Base-by-base conservation (phyloP, 1,140 invertebrate species). In the Physella acuta region DNA sequence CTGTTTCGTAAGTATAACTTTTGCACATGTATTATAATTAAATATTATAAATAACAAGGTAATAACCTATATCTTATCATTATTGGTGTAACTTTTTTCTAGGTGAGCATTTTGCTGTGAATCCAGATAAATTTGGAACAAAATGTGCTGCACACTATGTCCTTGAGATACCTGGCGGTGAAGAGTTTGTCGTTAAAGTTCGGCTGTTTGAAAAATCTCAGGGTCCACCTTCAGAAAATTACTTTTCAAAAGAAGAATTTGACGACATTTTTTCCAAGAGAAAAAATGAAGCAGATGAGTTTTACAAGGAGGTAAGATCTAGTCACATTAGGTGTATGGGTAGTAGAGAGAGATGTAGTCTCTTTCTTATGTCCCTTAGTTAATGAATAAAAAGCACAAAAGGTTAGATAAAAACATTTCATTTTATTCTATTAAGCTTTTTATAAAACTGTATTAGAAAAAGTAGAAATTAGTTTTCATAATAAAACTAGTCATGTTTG, bases 131-230 rank as follows among this genome's bases (percentile, higher is more conserved):
- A n/a, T 51, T 59, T n/a, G 85, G 85, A 0, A 86, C 85, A 28
- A 86, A 86, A 72, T 82, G 81, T 75, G 82, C 79, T 4, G 81
- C 80, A 33, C 77, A 84, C 72, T 84, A 84, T 70, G 61, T 73
- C 3, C 58, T 85, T 16, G 75, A 70, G 17, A 72, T 85, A 14
- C 56, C 73, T n/a, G 73, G 79, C 3, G 82, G 82, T 1, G 71
- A 74, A 51, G 74, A 73, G 37, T 73, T 71, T 17, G 73, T 71
- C 1, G 60, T 85, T 28, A 76, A 76, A 61, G 71, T 78, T 37
- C 74, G 81, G 20, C 72, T 81, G 70, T 81, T 77, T 69, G 67
- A 74, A 28, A 65, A 68, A 44, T 68, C 68, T 68, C 36, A 72
- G 73, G 55, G 73, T 73, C 24, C 73, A 73, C 30, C 66, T 20